Base-by-base conservation (phyloP, 2,113 vertebrate genomes). In the Pachycephala philippinensis region DNA sequence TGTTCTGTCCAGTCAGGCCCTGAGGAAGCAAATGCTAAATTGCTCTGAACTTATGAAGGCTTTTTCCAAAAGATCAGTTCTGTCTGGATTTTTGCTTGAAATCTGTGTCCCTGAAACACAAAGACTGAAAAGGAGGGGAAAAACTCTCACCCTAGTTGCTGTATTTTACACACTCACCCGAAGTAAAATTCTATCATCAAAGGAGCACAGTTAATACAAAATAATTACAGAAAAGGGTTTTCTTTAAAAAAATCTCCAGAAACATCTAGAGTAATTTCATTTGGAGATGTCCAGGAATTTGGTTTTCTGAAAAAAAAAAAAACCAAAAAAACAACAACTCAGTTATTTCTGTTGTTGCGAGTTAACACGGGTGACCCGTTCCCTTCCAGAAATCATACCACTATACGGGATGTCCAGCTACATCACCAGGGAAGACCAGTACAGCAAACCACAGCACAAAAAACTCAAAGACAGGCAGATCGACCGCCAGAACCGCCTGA, bases 351-450 rank as follows among this genome's bases (percentile, higher is more conserved):
- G 21, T 28, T 35, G 15, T 6, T 66, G 9, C 2, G 5, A 23
- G 24, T 15, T 95, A 68, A 94, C 2, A 0, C 2, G 23, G 20
- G 20, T 4, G 37, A 61, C 76, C 39, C 19, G 9, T 93, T 60
- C 27, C 4, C 0, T 94, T 98, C 70, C 96, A 99, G 99, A 99
- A 98, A 99, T 99, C 79, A 99, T 99, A 97, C 99, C 99, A 77
- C 98, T 99, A 84, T 99, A 99, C 9, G 99, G 99, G 66, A 99
- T 99, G 99, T 99, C 99, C 35, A 99, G 98, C 98, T 99, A 98
- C 91, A 98, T 99, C 59, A 98, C 98, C 83, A 98, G 99, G 88
- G 99, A 99, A 94, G 99, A 99, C 76, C 99, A 98, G 77, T 99
- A 99, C 98, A 98, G 97, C 96, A 99, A 99, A 94, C 99, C 99